A percentile compares a stretch with the other conserved stretches of the same genome.
phyloP scores from a whole-genome alignment of 2,888 invertebrate genomes.

The Athrips mouffetella region DNA sequence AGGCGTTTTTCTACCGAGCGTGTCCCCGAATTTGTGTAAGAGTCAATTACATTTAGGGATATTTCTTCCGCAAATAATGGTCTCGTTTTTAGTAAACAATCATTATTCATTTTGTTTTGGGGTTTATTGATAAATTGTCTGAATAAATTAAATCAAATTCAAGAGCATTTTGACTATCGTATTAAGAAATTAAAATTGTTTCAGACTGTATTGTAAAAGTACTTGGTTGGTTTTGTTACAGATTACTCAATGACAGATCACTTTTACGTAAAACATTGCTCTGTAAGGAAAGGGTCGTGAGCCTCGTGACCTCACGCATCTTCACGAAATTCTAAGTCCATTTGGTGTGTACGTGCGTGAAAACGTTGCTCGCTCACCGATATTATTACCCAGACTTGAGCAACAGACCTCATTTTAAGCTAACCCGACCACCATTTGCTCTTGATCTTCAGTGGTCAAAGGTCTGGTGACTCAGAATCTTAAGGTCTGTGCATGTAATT shows the following conservation, averaged over 20 bases:
- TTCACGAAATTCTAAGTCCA: constrained; percentile 57
- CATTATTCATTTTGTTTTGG: constrained; percentile 10
- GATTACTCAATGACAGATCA: constrained; percentile 44
- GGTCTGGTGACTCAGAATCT: constrained; percentile 1
- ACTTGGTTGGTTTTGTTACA: constrained; percentile 13
- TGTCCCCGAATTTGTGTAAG: constrained; percentile 47
- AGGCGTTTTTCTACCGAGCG: constrained; percentile 41
- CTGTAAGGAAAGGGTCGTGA: constrained; percentile 40
- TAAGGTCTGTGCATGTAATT: constrained; percentile 2
- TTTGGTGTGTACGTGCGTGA: constrained; percentile 62
- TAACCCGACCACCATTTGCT: neutral
- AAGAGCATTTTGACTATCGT: too few species aligned
- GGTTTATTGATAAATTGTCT: neutral
- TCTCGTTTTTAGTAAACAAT: constrained; percentile 1
- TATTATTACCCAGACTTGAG: constrained; percentile 47
- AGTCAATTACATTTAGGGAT: constrained; percentile 50
- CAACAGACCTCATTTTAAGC: constrained; percentile 30
- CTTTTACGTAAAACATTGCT: constrained; percentile 33
- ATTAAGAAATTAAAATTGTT: too few species aligned
- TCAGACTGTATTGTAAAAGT: too few species aligned
- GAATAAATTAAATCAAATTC: too few species aligned
- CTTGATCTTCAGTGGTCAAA: neutral
- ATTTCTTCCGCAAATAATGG: constrained; percentile 18
- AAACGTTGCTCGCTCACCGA: constrained; percentile 49
- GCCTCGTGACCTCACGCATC: constrained; percentile 59